Evolutionary conservation across 2,888 invertebrate species (phyloP).

Genomic region (Drosophila formosana): DNA sequence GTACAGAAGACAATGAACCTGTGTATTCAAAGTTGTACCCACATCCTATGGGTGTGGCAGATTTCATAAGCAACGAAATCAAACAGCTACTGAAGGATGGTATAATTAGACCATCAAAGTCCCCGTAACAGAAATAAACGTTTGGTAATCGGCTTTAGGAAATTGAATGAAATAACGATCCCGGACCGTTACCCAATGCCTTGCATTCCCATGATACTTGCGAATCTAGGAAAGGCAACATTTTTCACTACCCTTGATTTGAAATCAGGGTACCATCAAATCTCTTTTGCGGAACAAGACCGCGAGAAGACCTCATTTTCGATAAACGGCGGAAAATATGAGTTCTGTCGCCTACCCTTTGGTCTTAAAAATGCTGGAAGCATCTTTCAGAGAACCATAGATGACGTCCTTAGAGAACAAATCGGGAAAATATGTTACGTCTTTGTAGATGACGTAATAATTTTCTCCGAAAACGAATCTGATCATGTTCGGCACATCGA

Average conservation of each 20-base stretch:
- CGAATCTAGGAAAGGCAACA: neutral
- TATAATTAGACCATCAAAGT: neutral
- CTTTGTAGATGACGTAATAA: neutral
- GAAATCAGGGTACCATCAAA: neutral
- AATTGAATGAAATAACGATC: constrained; percentile 1
- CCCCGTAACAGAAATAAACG: neutral
- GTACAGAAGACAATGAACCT: no score
- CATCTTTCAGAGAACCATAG: neutral
- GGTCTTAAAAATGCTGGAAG: neutral
- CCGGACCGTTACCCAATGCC: neutral
- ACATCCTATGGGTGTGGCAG: constrained; percentile 1
- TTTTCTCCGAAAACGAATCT: neutral
- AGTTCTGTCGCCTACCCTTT: neutral
- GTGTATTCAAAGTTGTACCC: neutral
- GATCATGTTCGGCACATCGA: neutral
- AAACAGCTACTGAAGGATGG: neutral
- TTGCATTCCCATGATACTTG: neutral
- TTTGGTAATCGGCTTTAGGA: neutral
- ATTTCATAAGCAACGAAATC: constrained; percentile 2
- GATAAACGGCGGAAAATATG: neutral
- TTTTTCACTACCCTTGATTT: neutral
- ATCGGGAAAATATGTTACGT: neutral
- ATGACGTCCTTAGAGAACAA: neutral
- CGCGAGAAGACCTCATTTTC: neutral
- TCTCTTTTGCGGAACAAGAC: neutral